phyloP scores from a whole-genome alignment of 2,797 vertebrate genomes.

The Peromyscus aztecus region DNA sequence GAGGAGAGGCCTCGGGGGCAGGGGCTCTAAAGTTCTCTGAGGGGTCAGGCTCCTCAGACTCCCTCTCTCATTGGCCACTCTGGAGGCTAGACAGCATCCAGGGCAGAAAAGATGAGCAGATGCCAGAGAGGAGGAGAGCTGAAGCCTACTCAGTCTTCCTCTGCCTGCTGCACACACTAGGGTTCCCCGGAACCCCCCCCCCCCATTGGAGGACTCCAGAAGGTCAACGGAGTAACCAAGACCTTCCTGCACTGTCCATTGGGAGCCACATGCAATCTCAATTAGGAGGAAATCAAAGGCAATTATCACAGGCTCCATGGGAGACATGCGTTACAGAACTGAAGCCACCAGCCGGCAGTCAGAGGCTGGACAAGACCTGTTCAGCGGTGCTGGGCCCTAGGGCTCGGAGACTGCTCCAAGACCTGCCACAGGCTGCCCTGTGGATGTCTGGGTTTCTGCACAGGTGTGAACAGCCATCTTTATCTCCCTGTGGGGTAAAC shows the following conservation, averaged over 20 bases:
- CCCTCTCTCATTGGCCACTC: neutral
- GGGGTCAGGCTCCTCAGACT: neutral
- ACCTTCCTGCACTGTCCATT: neutral
- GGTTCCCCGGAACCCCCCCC: neutral
- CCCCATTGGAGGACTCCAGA: neutral
- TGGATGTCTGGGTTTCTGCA: neutral
- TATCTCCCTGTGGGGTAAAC: neutral
- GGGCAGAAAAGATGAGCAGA: neutral
- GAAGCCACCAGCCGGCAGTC: rapidly evolving
- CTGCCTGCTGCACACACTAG: no score
- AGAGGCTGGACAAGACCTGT: neutral
- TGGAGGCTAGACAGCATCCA: no score
- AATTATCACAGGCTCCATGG: neutral
- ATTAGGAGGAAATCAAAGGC: constrained; percentile 21
- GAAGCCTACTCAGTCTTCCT: rapidly evolving
- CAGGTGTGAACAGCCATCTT: neutral
- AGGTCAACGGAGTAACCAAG: neutral
- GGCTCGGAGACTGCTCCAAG: rapidly evolving
- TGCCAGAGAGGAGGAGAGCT: neutral
- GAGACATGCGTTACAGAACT: neutral
- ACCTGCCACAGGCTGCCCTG: neutral
- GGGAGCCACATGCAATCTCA: neutral
- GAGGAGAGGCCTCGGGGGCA: neutral
- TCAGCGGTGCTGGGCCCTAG: neutral
- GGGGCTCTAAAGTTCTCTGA: neutral